Conservation (phyloP, 2,888 invertebrate species). For the Dynastes maya region DNA sequence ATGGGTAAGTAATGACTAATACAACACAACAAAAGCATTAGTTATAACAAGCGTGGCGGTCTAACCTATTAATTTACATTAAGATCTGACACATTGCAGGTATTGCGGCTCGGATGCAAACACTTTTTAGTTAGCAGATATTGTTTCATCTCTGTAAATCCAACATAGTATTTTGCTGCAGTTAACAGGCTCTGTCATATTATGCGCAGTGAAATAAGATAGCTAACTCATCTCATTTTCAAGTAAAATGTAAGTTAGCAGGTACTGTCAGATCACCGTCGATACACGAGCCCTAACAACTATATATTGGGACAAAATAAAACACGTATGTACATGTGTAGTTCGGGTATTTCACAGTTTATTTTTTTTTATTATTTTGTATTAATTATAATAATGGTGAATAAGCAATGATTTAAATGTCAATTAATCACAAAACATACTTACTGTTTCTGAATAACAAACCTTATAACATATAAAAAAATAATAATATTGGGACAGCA, state of each 20-base stretch:
- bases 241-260: neutral
- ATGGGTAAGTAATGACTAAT: neutral
- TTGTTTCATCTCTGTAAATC: neutral
- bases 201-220: neutral
- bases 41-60: neutral
- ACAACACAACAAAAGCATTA: neutral
- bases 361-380: no score
- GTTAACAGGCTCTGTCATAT: neutral
- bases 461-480: no score
- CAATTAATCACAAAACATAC: no score
- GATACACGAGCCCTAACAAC: no score
- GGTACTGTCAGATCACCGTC: no score
- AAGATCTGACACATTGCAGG: neutral
- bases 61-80: slow-evolving; percentile 2
- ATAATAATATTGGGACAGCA: no score
- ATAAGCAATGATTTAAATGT: no score
- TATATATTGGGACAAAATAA: no score
- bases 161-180: neutral
- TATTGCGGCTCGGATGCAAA: neutral
- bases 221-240: neutral
- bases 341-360: no score
- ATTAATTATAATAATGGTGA: no score
- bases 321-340: no score
- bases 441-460: no score
- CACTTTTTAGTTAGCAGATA: neutral